Evolutionary conservation across 2,113 vertebrate genomes (phyloP).

Genomic region (Calyptomena viridis): DNA sequence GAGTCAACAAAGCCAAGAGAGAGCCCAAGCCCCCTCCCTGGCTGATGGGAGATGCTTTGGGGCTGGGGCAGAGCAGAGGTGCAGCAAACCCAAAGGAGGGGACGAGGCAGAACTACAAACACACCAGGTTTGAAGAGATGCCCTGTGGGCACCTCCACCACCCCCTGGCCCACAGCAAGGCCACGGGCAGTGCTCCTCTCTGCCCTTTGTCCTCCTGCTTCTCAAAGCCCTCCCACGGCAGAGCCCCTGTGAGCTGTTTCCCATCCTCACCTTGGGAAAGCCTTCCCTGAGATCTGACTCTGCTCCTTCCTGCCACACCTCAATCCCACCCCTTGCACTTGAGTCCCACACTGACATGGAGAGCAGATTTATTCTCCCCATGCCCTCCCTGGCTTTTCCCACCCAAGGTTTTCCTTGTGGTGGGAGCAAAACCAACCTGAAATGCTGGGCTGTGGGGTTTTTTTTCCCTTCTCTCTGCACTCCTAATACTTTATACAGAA

Average conservation of each 20-base stretch:
- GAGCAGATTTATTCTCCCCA: rapidly evolving
- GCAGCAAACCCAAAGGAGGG: not conserved
- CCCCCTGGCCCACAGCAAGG: not conserved
- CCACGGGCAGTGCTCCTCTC: rapidly evolving
- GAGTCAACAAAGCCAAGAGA: not conserved
- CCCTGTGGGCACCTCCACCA: not conserved
- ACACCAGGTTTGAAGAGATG: not conserved
- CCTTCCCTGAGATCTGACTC: not conserved
- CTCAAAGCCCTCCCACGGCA: not conserved
- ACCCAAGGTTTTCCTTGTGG: not conserved
- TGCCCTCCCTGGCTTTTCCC: not conserved
- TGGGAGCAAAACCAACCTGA: rapidly evolving
- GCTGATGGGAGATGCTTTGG: not conserved
- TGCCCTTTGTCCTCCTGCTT: not conserved
- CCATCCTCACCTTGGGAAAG: not conserved
- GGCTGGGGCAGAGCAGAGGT: not conserved
- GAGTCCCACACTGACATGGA: rapidly evolving
- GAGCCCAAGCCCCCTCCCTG: not conserved
- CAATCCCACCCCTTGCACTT: rapidly evolving
- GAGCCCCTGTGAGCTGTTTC: not conserved
- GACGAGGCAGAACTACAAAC: not conserved
- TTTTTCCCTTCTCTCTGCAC: not conserved
- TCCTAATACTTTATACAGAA: not conserved
- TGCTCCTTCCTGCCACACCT: not conserved
- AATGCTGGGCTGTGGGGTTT: not conserved